phyloP scores from a whole-genome alignment of 2,113 vertebrate species.

The Mus spicilegus region DNA sequence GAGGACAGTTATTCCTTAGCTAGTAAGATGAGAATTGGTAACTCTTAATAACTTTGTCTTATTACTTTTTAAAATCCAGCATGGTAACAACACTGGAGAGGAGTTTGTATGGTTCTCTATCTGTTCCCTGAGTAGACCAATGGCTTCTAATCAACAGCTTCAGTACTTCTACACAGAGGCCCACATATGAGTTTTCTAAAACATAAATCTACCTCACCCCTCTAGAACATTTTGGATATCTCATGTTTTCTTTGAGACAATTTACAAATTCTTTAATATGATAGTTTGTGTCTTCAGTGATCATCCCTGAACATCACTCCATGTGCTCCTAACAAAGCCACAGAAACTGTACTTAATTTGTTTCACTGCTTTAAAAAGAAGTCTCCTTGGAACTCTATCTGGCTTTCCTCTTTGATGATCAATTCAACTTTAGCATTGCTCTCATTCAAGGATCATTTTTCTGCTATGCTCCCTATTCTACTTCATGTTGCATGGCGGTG shows the following conservation, averaged over 20 bases:
- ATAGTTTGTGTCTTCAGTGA: neutral
- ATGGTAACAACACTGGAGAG: conserved; percentile 1
- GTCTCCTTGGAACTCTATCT: conserved; percentile 8
- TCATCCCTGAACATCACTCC: neutral
- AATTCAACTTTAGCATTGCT: neutral
- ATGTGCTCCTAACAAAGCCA: neutral
- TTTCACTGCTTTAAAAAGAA: neutral
- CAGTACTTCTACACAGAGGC: neutral
- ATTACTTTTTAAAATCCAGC: conserved; percentile 37
- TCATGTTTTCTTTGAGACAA: conserved; percentile 17
- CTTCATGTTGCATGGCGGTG: too few species aligned
- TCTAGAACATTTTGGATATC: neutral
- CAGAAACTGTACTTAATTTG: neutral
- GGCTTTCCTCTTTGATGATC: neutral
- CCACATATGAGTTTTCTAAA: conserved; percentile 12
- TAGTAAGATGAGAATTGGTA: neutral
- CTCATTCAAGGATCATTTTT: neutral
- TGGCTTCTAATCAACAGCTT: neutral
- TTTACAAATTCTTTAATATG: conserved; percentile 5
- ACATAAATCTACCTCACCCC: neutral
- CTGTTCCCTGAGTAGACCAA: neutral
- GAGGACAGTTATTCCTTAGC: neutral
- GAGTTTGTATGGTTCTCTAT: neutral
- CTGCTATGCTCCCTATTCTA: neutral
- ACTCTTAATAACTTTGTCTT: neutral